phyloP scores from a whole-genome alignment of 2,888 invertebrate genomes.

The Cerceris rybyensis region DNA sequence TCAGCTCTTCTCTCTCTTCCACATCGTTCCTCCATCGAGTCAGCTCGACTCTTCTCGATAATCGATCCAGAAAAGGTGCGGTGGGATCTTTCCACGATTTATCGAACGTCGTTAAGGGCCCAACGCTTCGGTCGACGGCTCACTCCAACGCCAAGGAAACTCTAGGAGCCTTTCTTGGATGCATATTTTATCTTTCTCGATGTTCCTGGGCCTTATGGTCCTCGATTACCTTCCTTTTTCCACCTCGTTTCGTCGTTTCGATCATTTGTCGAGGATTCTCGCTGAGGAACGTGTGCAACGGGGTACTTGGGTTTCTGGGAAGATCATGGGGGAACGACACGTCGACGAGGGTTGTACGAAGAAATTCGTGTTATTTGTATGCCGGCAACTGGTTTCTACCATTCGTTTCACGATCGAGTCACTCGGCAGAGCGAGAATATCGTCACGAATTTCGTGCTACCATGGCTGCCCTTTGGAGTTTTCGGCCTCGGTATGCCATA shows the following conservation, averaged over 20 bases:
- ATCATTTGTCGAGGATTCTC: no score
- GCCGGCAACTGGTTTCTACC: neutral
- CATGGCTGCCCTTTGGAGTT: neutral
- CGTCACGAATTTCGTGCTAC: slow-evolving; percentile 8
- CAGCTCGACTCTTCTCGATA: slow-evolving; percentile 38
- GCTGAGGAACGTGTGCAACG: no score
- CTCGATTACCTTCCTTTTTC: neutral
- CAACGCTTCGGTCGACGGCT: slow-evolving; percentile 24
- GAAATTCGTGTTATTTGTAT: neutral
- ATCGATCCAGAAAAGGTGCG: slow-evolving; percentile 57
- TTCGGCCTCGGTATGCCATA: slow-evolving; percentile 9
- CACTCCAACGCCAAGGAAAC: slow-evolving; percentile 8
- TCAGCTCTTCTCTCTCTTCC: neutral
- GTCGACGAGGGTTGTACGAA: neutral
- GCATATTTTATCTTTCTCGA: no score
- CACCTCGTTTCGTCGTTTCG: neutral
- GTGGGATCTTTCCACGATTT: slow-evolving; percentile 54
- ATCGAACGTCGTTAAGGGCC: slow-evolving; percentile 39
- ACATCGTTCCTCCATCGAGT: slow-evolving; percentile 36
- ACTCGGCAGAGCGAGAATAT: slow-evolving; percentile 2
- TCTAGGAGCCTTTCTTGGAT: no score
- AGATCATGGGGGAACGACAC: neutral
- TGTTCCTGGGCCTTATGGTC: no score
- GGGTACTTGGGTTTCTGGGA: no score
- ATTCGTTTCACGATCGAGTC: neutral